phyloP scores from a whole-genome alignment of 2,113 vertebrate genomes.

The Triplophysa rosa region DNA sequence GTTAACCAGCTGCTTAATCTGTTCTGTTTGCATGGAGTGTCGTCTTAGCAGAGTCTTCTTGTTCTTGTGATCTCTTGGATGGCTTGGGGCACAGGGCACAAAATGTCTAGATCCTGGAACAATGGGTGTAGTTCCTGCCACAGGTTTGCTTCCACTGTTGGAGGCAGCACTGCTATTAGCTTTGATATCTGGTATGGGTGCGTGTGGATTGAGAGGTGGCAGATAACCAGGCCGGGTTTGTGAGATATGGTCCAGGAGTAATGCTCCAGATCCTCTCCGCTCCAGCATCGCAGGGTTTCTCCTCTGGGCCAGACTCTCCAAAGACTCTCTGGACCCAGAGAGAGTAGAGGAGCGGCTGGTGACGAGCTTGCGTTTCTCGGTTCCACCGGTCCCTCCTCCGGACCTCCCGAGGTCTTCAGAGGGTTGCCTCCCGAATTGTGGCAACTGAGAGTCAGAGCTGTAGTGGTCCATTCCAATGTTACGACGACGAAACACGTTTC shows the following conservation, averaged over 20 bases:
- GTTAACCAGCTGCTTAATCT: conserved; percentile 83
- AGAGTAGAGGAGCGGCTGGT: conserved; percentile 73
- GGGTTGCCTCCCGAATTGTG: conserved; percentile 63
- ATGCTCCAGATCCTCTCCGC: conserved; percentile 76
- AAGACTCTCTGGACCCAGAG: conserved; percentile 73
- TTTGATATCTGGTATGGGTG: conserved; percentile 74
- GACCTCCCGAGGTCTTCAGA: conserved; percentile 52
- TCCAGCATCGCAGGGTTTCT: conserved; percentile 71
- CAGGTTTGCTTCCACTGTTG: conserved; percentile 59
- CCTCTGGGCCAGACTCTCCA: conserved; percentile 71
- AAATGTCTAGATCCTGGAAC: conserved; percentile 71
- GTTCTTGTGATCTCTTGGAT: conserved; percentile 74
- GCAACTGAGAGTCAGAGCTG: conserved; percentile 85
- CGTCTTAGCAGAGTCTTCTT: conserved; percentile 80
- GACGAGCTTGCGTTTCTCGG: conserved; percentile 77
- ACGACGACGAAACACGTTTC: conserved; percentile 77
- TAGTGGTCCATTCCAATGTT: conserved; percentile 82
- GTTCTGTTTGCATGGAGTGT: conserved; percentile 88
- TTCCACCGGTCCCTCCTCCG: conserved; percentile 57
- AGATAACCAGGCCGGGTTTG: conserved; percentile 82
- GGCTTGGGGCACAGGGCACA: conserved; percentile 73
- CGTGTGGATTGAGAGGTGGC: conserved; percentile 81
- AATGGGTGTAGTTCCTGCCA: conserved; percentile 19
- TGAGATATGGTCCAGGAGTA: conserved; percentile 72
- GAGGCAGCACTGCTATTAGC: conserved; percentile 60